phyloP scores from a whole-genome alignment of 2,888 invertebrate genomes.

The Ennomos fuscantarius region DNA sequence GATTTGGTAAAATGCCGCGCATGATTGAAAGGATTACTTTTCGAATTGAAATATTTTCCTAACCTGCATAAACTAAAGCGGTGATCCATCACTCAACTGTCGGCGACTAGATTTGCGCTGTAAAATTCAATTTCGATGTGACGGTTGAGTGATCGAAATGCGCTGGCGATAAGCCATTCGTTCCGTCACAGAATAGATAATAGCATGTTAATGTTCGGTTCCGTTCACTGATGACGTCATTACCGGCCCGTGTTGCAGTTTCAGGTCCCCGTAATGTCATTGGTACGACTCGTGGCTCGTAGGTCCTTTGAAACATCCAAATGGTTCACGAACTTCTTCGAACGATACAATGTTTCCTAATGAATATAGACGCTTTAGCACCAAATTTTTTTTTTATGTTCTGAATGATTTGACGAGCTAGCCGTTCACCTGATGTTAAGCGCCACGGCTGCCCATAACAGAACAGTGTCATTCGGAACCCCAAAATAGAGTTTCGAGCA shows the following conservation, averaged over 20 bases:
- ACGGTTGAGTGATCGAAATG: constrained; percentile 42
- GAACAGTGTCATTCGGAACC: too few relatives aligned
- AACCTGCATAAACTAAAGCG: constrained; percentile 32
- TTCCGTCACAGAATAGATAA: constrained; percentile 1
- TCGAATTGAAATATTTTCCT: constrained; percentile 15
- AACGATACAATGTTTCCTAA: constrained; percentile 26
- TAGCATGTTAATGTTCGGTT: not conserved
- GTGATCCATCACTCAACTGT: constrained; percentile 47
- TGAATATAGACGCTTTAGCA: constrained; percentile 16
- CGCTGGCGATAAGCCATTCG: constrained; percentile 36
- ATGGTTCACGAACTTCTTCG: constrained; percentile 13
- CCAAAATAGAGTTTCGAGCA: too few relatives aligned
- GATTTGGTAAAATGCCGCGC: constrained; percentile 3
- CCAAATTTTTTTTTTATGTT: too few relatives aligned
- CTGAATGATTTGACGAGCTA: too few relatives aligned
- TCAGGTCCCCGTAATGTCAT: constrained; percentile 34
- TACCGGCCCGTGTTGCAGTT: constrained; percentile 25
- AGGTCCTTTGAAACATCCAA: constrained; percentile 32
- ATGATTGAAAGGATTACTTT: constrained; percentile 3
- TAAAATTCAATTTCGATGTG: constrained; percentile 53
- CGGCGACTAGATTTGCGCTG: constrained; percentile 44
- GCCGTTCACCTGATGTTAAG: too few relatives aligned
- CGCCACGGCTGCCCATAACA: too few relatives aligned
- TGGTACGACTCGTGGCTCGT: constrained; percentile 26
- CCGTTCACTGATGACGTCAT: constrained; percentile 38